phyloP scores from a whole-genome alignment of 2,888 invertebrate species.

The Oithona nana region DNA sequence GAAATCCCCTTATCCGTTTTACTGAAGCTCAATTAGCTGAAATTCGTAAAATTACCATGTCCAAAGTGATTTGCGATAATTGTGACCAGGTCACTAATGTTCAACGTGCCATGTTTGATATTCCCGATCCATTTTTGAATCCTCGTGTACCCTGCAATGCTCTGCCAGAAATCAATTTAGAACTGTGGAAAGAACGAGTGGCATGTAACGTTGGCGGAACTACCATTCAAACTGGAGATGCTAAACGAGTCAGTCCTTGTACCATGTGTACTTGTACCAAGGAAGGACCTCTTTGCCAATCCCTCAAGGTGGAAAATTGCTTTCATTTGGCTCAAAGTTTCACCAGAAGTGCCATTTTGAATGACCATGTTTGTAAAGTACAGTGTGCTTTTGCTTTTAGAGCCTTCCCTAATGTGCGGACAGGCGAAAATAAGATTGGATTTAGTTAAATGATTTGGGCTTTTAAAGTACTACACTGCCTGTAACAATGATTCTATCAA shows the following conservation, averaged over 20 bases:
- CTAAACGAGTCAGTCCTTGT: conserved; percentile 32
- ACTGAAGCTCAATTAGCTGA: conserved; percentile 52
- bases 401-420: conserved; percentile 25
- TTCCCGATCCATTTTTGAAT: conserved; percentile 32
- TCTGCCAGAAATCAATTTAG: conserved; percentile 27
- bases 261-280: conserved; percentile 34
- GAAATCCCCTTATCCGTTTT: conserved; percentile 31
- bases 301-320: conserved; percentile 33
- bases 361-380: conserved; percentile 33
- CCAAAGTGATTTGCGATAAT: conserved; percentile 35
- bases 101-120: conserved; percentile 34
- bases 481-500: too few relatives aligned
- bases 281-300: conserved; percentile 34
- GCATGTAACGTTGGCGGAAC: conserved; percentile 29
- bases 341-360: conserved; percentile 29
- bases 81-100: conserved; percentile 29
- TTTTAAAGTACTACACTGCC: too few relatives aligned
- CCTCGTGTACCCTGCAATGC: conserved; percentile 27
- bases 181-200: conserved; percentile 28
- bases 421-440: conserved; percentile 18
- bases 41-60: conserved; percentile 40
- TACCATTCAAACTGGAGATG: conserved; percentile 29
- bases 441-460: conserved; percentile 19
- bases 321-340: conserved; percentile 29
- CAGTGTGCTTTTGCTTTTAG: conserved; percentile 33